Evolutionary conservation across 1,140 invertebrate genomes (phyloP), one percentile per base, ranked within the genome.

Genomic region (Halyomorpha halys): DNA sequence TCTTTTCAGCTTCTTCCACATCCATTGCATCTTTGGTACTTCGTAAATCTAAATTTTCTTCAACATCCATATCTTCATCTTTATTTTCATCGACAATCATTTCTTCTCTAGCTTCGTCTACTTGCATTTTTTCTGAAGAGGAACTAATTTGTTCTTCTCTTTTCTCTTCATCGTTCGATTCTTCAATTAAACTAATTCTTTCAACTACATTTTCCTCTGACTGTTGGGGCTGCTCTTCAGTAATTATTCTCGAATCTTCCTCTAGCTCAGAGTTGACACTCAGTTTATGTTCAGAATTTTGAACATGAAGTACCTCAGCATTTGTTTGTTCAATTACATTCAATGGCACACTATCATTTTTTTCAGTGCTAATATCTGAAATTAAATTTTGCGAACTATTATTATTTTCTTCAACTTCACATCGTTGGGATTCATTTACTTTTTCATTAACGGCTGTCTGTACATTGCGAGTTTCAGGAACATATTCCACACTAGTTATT

Each of bases 61-160:
- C 62, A 8, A 51, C 49, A 16, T 63, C 49, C 25, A 49, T 63
- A 18, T n/a, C 16, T 18, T 51, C 56, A 34, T 59, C 54, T 25
- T 56, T 61, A 23, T 44, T 45, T 21, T 44, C 39, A 44, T 61
- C 60, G 6, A 44, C 30, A 30, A 44, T 9, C 30, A 51, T 62
- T 16, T 49, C 61, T 62, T 62, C 45, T 49, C 15, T 62, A 25
- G 2, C 61, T 44, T 49, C 23, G 16, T 62, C 45, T 19, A 62
- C 23, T 62, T 9, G 27, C 49, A 34, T 34, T 63, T 63, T 18
- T 34, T 63, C 44, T 27, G 62, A 16, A 25, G 49, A 25, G 5
- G 19, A 8, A 21, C 3, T 44, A 16, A 13, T 13, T 45, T n/a
- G n/a, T n/a, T 61, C 27, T 60, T 30, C 15, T 60, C n/a, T 14